Evolutionary conservation across 2,797 vertebrate species (phyloP).

Genomic region (Chanos chanos): DNA sequence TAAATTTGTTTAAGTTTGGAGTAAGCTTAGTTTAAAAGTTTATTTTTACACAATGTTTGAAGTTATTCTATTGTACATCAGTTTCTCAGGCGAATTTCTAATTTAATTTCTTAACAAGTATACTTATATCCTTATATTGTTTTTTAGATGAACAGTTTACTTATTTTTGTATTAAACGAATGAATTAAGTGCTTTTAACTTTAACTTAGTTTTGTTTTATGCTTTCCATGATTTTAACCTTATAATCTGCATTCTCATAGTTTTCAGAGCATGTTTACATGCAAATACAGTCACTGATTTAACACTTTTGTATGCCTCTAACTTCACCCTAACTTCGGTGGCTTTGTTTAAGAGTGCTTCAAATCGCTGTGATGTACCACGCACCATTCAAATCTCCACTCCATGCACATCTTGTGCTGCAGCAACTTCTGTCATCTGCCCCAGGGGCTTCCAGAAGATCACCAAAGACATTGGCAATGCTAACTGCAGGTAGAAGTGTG

Average conservation of each 20-base stretch:
- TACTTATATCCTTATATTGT: no score
- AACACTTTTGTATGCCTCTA: not conserved
- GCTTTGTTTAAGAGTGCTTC: slow-evolving; percentile 21
- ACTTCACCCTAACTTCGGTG: not conserved
- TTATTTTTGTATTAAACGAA: no score
- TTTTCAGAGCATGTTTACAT: not conserved
- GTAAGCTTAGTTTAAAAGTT: not conserved
- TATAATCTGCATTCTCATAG: no score
- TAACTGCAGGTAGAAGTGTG: slow-evolving; percentile 87
- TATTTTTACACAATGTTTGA: no score
- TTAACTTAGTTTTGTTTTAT: no score
- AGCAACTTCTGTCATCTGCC: slow-evolving; percentile 61
- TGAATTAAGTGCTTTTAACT: no score
- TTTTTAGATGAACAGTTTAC: no score
- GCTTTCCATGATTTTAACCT: no score
- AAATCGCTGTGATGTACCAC: slow-evolving; percentile 71
- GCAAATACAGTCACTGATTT: not conserved
- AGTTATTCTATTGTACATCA: no score
- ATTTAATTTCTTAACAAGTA: no score
- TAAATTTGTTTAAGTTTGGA: not conserved
- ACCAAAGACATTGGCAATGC: slow-evolving; percentile 33
- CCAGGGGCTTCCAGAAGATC: slow-evolving; percentile 60
- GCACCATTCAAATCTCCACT: slow-evolving; percentile 45
- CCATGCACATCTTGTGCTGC: slow-evolving; percentile 76
- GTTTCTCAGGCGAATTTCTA: no score